A percentile compares a stretch with the other conserved stretches of the same genome.
Conservation (phyloP, 2,888 invertebrate species). For the Andrena bucephala region DNA sequence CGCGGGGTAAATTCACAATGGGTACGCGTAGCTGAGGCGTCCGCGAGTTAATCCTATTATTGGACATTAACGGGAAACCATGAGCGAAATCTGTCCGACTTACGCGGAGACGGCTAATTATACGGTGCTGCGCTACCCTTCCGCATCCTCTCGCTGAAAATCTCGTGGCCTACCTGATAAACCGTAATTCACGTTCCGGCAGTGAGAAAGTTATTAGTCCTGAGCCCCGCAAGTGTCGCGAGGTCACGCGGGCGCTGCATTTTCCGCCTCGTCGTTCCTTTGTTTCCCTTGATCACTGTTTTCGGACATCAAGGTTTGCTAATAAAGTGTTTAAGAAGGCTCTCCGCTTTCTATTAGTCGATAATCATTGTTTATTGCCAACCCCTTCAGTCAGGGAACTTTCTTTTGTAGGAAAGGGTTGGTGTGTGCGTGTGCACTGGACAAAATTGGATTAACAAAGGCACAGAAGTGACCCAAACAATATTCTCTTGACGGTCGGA, state of each 20-base stretch:
- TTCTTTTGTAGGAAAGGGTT: no score
- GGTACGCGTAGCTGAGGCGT: conserved; percentile 16
- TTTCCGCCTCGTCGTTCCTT: not conserved
- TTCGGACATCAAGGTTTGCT: not conserved
- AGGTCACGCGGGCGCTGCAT: not conserved
- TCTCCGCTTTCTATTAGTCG: not conserved
- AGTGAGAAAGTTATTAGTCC: conserved; percentile 26
- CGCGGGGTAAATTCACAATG: no score
- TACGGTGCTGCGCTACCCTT: not conserved
- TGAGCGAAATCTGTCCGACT: conserved; percentile 67
- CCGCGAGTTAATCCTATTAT: conserved; percentile 67
- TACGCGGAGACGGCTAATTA: conserved; percentile 15
- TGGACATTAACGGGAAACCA: conserved; percentile 68
- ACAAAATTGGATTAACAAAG: no score
- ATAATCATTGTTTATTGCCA: not conserved
- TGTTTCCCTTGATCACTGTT: not conserved
- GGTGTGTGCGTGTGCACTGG: no score
- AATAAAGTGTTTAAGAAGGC: not conserved
- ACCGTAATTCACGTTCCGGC: conserved; percentile 31
- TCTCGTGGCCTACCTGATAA: not conserved
- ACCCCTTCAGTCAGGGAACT: not conserved
- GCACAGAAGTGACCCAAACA: no score
- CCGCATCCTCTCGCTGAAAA: not conserved
- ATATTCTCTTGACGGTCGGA: no score
- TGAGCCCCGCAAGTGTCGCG: not conserved